Percentiles rank a stretch among this genome's conserved stretches.
These are phyloP conservation scores for Drosophila dives DNA, from an alignment of 2,888 invertebrate genomes.

Conservation along the genomic window DNA sequence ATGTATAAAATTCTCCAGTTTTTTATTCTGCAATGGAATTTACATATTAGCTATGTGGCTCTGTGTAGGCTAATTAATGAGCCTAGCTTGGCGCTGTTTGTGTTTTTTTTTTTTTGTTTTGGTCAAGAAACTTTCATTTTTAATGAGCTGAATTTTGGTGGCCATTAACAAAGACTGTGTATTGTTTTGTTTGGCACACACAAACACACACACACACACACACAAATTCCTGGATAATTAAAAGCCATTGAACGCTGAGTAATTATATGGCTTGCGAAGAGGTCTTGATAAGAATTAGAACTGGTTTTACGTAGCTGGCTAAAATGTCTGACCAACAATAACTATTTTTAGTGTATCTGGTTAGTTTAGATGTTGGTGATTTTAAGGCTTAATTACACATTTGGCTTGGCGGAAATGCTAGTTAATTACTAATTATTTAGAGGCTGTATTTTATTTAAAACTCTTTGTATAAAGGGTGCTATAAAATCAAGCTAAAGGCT, in stretches of 20 bases:
- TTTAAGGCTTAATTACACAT: conserved; percentile 69
- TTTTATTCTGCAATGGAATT: conserved; percentile 29
- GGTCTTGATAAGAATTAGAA: conserved; percentile 75
- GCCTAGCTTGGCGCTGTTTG: conserved; percentile 34
- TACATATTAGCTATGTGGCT: conserved; percentile 23
- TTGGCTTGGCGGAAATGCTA: conserved; percentile 65
- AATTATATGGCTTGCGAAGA: conserved; percentile 72
- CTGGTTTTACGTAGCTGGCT: conserved; percentile 57
- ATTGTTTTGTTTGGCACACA: conserved; percentile 41
- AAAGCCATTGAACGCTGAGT: conserved; percentile 74
- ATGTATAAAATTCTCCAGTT: background rate
- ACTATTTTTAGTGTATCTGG: conserved; percentile 51
- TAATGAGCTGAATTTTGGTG: conserved; percentile 64
- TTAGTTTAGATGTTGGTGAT: conserved; percentile 2
- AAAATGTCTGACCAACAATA: conserved; percentile 24
- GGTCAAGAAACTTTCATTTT: conserved; percentile 71
- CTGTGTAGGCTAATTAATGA: conserved; percentile 66
- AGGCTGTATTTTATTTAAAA: conserved; percentile 53
- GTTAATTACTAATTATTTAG: conserved; percentile 70
- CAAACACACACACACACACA: conserved; percentile 2
- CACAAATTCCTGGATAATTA: conserved; percentile 70
- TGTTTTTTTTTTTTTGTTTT: conserved; percentile 11
- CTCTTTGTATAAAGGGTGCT: conserved; percentile 51
- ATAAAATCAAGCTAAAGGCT: conserved; percentile 54
- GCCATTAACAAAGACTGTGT: conserved; percentile 36